These are phyloP conservation scores for Trissolcus brochymenae DNA, from an alignment of 2,888 invertebrate species.

Conservation along the genomic window DNA sequence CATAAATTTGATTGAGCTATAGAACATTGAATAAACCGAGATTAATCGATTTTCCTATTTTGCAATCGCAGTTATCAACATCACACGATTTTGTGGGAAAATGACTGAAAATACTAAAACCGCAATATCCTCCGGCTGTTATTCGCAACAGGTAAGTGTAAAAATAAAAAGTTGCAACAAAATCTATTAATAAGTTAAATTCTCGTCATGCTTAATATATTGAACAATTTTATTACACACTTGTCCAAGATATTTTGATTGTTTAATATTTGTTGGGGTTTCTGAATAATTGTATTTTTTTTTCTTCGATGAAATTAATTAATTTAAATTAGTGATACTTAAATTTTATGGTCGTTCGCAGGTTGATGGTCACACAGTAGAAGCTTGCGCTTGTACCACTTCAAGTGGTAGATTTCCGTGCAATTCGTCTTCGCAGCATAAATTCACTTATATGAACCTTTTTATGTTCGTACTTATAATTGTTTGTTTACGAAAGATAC, in stretches of 20 bases:
- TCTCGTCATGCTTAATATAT: too few species aligned
- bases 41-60: not conserved
- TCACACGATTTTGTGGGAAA: conserved; percentile 70
- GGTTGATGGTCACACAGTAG: conserved; percentile 63
- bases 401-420: conserved; percentile 63
- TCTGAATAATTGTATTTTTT: not conserved
- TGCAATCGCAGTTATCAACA: conserved; percentile 63
- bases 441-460: not conserved
- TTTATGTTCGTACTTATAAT: not conserved
- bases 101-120: conserved; percentile 61
- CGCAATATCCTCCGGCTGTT: conserved; percentile 67
- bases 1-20: conserved; percentile 6
- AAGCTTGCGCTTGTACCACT: conserved; percentile 67
- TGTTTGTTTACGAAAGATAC: not conserved
- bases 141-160: conserved; percentile 61
- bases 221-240: too few species aligned
- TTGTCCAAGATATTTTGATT: not conserved
- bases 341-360: conserved; percentile 47
- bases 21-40: not conserved
- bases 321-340: not conserved
- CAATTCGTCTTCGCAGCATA: conserved; percentile 60
- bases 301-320: not conserved
- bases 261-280: not conserved
- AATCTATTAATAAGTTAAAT: too few species aligned
- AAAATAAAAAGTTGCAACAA: too few species aligned